These are phyloP conservation scores for Cotesia glomerata DNA, from an alignment of 1,140 invertebrate genomes.

Conservation along the genomic window DNA sequence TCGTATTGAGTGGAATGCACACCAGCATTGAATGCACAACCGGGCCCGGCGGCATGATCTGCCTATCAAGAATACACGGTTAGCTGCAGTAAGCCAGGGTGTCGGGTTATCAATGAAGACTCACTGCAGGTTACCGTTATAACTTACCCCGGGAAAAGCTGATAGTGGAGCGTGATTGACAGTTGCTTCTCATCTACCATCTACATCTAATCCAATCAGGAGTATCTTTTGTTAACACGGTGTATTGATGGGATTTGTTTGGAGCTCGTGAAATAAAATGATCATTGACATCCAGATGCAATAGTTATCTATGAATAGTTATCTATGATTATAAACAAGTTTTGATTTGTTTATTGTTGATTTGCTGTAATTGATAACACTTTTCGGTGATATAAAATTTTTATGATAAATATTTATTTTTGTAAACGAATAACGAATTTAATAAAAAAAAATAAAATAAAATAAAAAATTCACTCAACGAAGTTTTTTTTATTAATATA, in stretches of 20 bases:
- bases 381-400: no score
- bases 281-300: neutral
- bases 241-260: neutral
- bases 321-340: no score
- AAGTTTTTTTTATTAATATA: no score
- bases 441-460: no score
- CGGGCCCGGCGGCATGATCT: slow-evolving; percentile 3
- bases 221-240: slow-evolving; percentile 2
- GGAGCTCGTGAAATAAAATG: neutral
- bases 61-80: neutral
- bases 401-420: no score
- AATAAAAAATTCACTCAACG: no score
- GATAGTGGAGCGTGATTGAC: slow-evolving; percentile 12
- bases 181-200: neutral
- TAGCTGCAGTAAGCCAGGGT: neutral
- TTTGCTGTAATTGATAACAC: no score
- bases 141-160: slow-evolving; percentile 26
- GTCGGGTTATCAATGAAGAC: slow-evolving; percentile 42
- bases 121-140: slow-evolving; percentile 37
- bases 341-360: no score
- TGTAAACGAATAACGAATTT: no score
- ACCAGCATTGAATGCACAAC: neutral
- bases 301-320: neutral
- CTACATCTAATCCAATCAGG: neutral
- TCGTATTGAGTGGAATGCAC: neutral